Conservation (phyloP, 2,888 invertebrate species). For the Catocala sponsa region DNA sequence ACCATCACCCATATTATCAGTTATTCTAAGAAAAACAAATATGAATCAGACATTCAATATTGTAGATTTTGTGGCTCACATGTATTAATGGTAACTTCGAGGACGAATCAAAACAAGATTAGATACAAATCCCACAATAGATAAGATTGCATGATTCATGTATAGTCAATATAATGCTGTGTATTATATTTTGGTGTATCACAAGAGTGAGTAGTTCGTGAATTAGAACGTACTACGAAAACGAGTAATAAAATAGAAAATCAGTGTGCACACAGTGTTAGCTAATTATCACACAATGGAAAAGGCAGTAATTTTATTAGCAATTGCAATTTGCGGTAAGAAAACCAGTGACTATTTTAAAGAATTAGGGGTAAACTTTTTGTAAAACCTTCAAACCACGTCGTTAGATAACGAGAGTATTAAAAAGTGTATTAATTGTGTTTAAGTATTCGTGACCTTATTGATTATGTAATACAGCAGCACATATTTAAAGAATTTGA, state of each 20-base stretch:
- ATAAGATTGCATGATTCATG: conserved; percentile 21
- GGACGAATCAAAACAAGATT: conserved; percentile 8
- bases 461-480: no score
- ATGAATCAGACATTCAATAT: no score
- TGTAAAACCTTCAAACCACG: no score
- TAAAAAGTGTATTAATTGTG: no score
- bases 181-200: background rate
- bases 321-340: conserved; percentile 27
- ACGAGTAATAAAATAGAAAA: background rate
- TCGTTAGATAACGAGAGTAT: no score
- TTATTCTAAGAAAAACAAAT: no score
- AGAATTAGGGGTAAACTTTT: no score
- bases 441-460: no score
- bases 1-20: no score
- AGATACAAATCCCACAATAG: conserved; percentile 7
- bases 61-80: no score
- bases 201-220: background rate
- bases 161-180: background rate
- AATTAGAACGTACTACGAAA: background rate
- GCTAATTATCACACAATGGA: conserved; percentile 17
- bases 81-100: background rate
- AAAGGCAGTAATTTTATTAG: conserved; percentile 21
- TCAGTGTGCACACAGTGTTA: background rate
- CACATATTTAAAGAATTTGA: no score
- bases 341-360: background rate